Evolutionary conservation across 2,797 vertebrate species (phyloP), one percentile per base, ranked within the genome.

Genomic region (Amblyopsis hoosieri): DNA sequence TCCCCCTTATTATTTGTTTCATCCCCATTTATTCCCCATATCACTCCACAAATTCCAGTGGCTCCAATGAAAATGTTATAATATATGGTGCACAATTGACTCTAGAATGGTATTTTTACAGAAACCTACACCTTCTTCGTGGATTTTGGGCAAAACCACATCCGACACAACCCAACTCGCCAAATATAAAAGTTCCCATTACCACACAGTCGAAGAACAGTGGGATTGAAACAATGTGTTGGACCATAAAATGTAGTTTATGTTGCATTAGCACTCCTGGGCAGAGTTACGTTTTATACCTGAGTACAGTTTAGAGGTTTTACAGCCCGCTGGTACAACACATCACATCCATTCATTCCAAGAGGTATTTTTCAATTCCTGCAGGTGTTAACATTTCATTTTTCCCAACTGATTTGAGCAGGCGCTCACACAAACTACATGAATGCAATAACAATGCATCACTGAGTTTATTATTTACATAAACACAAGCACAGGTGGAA

Each of bases 401-500:
- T 57, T 48, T 54, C 45, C 50, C 48, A 9, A 31, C 45, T 60
- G 62, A 58, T 45, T 37, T 17, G 55, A 54, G 12, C 12, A 10
- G 6, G 42, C 48, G 15, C 23, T 42, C 15, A 45, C 45, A 60
- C 50, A 64, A 45, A 45, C 12, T 14, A 31, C 4, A 33, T 15
- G 45, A 31, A 66, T 52, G 51, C 42, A 17, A 14, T 12, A 62
- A 60, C 51, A 69, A 63, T 57, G 31, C 23, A 45, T 54, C 49
- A 17, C 29, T 46, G 2, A 50, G 5, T 31, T 54, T 19, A 54
- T 55, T 15, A 33, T n/a, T 55, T 33, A 29, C 5, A 59, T 17
- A 31, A 67, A 54, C 14, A 64, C n/a, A 37, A 1, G 17, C 50
- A 54, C 62, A 72, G 69, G 65, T 69, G 58, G 15, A 65, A 37